Conservation (phyloP, 1,140 invertebrate species). For the Tetramorium parvispinum region DNA sequence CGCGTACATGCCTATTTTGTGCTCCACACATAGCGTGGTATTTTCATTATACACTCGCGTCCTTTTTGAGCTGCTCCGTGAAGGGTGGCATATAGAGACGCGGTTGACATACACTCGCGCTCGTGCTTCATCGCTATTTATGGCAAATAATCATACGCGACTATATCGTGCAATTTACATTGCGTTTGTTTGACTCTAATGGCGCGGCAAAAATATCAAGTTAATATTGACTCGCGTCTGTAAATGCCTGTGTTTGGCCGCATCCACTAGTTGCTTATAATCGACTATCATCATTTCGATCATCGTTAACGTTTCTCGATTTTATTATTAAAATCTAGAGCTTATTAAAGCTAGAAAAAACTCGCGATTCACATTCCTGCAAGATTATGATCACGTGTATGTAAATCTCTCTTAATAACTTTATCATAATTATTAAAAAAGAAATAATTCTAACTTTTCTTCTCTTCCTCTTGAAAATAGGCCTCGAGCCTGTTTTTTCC, state of each 20-base stretch:
- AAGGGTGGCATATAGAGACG: conserved; percentile 52
- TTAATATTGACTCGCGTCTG: conserved; percentile 59
- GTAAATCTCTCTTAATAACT: neutral
- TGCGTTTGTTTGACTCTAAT: conserved; percentile 72
- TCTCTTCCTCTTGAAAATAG: too few relatives aligned
- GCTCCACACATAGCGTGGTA: conserved; percentile 44
- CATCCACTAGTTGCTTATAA: conserved; percentile 50
- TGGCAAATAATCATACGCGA: conserved; percentile 74
- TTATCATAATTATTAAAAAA: neutral
- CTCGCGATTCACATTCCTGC: neutral
- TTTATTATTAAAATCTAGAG: too few relatives aligned
- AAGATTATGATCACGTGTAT: neutral
- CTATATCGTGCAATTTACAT: conserved; percentile 71
- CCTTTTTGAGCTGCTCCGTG: conserved; percentile 62
- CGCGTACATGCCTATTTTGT: conserved; percentile 64
- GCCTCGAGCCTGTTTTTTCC: too few relatives aligned
- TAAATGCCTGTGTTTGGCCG: conserved; percentile 33
- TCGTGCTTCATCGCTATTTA: conserved; percentile 66
- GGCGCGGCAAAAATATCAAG: conserved; percentile 64
- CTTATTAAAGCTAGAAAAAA: neutral
- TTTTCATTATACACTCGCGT: conserved; percentile 63
- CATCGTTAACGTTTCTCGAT: neutral
- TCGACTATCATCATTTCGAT: conserved; percentile 41
- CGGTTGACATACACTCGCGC: conserved; percentile 65
- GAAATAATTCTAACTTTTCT: too few relatives aligned